Conservation (phyloP, 2,797 vertebrate genomes). For the Hephaestus fuliginosus region DNA sequence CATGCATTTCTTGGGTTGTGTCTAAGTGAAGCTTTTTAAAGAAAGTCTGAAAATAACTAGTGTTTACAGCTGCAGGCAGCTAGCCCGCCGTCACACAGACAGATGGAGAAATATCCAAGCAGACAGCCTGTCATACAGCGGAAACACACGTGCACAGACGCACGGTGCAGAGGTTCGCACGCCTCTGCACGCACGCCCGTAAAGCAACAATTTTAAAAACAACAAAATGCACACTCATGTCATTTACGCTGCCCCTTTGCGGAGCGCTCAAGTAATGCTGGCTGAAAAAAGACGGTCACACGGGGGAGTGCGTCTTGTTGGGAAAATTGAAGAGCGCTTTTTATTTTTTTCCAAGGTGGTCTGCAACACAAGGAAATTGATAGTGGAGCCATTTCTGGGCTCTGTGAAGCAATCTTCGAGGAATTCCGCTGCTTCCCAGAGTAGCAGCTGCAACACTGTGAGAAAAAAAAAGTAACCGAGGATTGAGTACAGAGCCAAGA, state of each 20-base stretch:
- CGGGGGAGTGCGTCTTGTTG: slow-evolving; percentile 6
- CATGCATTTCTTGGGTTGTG: slow-evolving; percentile 48
- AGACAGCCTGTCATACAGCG: slow-evolving; percentile 63
- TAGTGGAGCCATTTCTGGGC: slow-evolving; percentile 25
- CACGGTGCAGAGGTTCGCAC: not conserved
- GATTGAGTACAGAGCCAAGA: slow-evolving; percentile 23
- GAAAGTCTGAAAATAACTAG: slow-evolving; percentile 73
- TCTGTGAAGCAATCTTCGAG: slow-evolving; percentile 39
- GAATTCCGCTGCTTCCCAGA: slow-evolving; percentile 34
- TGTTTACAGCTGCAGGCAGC: slow-evolving; percentile 71
- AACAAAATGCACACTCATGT: slow-evolving; percentile 34
- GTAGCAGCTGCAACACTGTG: slow-evolving; percentile 19
- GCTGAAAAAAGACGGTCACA: slow-evolving; percentile 23
- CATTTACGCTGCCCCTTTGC: slow-evolving; percentile 34
- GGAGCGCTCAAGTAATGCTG: slow-evolving; percentile 1
- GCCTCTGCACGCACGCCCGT: slow-evolving; percentile 12
- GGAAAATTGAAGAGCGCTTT: slow-evolving; percentile 35
- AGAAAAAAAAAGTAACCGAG: slow-evolving; percentile 27
- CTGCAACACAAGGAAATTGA: slow-evolving; percentile 32
- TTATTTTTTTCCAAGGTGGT: slow-evolving; percentile 7
- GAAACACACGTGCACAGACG: slow-evolving; percentile 29
- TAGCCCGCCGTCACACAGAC: slow-evolving; percentile 59
- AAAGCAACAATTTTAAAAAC: slow-evolving; percentile 40
- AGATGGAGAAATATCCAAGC: slow-evolving; percentile 74
- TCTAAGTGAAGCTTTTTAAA: slow-evolving; percentile 69